phyloP scores from a whole-genome alignment of 2,797 vertebrate genomes.

The Lacerta bilineata region DNA sequence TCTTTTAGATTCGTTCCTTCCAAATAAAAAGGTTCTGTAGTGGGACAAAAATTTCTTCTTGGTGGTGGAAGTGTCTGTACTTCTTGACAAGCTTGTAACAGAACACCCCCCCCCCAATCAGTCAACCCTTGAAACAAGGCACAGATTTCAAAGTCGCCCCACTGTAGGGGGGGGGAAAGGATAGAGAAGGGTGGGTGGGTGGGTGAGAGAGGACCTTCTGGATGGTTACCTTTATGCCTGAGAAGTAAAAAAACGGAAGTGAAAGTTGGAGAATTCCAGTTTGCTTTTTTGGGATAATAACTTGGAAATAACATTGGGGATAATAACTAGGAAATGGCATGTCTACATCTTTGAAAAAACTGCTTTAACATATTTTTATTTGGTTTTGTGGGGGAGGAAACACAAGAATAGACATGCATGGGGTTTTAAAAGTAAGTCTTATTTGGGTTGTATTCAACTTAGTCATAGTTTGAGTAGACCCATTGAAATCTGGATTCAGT shows the following conservation, averaged over 20 bases:
- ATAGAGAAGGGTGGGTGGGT: not conserved
- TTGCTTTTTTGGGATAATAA: not conserved
- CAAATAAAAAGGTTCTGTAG: not conserved
- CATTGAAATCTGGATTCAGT: too few relatives aligned
- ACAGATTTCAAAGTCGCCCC: not conserved
- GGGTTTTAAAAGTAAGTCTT: too few relatives aligned
- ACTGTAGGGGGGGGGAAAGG: too few relatives aligned
- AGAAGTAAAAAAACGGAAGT: not conserved
- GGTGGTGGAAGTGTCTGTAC: not conserved
- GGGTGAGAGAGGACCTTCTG: not conserved
- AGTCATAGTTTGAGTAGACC: too few relatives aligned
- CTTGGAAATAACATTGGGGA: not conserved
- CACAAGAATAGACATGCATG: too few relatives aligned
- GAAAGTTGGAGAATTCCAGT: not conserved
- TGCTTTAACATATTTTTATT: not conserved
- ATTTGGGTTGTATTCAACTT: too few relatives aligned
- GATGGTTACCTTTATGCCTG: not conserved
- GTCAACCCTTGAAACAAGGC: not conserved
- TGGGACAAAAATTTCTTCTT: not conserved
- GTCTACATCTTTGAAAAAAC: not conserved
- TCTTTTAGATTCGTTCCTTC: not conserved
- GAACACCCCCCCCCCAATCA: not conserved
- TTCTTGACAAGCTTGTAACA: not conserved
- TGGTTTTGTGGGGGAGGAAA: not conserved
- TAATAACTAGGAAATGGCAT: not conserved